Base-by-base conservation (phyloP, 1,140 invertebrate species). In the Lanistes nyassanus region DNA sequence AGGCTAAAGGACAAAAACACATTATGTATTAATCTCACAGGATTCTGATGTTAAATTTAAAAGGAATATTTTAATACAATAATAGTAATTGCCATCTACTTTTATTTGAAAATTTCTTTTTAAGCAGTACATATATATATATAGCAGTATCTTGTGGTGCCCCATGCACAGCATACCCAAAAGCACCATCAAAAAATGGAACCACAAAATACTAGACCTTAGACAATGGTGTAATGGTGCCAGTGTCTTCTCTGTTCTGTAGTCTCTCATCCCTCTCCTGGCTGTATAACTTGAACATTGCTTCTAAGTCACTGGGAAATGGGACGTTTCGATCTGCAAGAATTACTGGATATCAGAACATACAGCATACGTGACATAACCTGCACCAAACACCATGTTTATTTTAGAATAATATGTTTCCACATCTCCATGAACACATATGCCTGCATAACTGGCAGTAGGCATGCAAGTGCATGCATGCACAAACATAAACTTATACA, bases 221-320 rank as follows among this genome's bases (percentile, higher is more conserved):
- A 53, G 76, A 67, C 31, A 75, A 53, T 37, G 77, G 69, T 56
- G 73, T 77, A 36, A 74, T 66, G 9, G 79, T 60, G 42, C 78
- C 68, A 6, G 81, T 79, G n/a, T 87, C 85, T 31, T 86, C 82
- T 34, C 80, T 75, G 31, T 83, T 78, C 23, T 83, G 47, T 16
- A 80, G 74, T 56, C 78, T 76, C 16, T 85, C 80, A 23, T 86
- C 81, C 58, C 76, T 70, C 71, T 91, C 90, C 79, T 95, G 93
- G 83, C 95, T 94, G 84, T 97, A 97, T 78, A 96, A 90, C 16
- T 93, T 92, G 86, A 96, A 97, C 21, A 97, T 89, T 76, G 96
- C 95, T 74, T 94, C 93, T 51, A 97, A 88, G 82, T 97, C 95
- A 11, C 92, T 90, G 5, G 95, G 93, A 29, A 95, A 89, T 31